Evolutionary conservation across 1,140 invertebrate genomes (phyloP).

Genomic region (Meteorus sp.): DNA sequence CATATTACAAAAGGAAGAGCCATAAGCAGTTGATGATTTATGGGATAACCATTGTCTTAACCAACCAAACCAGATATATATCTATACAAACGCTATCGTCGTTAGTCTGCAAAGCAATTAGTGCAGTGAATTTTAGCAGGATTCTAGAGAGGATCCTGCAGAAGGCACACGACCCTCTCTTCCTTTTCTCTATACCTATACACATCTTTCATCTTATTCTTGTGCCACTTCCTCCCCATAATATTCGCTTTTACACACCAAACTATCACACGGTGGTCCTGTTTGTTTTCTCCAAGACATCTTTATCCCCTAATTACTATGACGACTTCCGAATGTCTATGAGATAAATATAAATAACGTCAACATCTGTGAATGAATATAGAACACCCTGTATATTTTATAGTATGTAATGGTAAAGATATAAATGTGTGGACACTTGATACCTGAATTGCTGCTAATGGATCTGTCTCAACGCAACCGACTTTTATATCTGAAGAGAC

Average conservation of each 20-base stretch:
- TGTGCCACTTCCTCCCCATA: neutral
- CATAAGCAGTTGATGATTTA: constrained; percentile 24
- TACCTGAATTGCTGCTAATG: constrained; percentile 6
- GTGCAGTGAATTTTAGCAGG: constrained; percentile 18
- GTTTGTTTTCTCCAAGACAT: too few species aligned
- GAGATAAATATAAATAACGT: neutral
- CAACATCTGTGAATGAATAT: neutral
- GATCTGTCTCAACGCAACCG: neutral
- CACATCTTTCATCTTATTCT: neutral
- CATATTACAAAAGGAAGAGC: neutral
- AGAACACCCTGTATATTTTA: too few species aligned
- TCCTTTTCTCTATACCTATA: neutral
- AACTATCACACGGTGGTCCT: too few species aligned
- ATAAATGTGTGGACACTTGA: neutral
- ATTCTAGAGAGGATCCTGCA: constrained; percentile 18
- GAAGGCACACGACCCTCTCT: constrained; percentile 15
- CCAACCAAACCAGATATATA: too few species aligned
- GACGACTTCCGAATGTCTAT: neutral
- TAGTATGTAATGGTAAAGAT: neutral
- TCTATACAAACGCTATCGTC: constrained; percentile 24
- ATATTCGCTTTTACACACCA: neutral
- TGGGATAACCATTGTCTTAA: constrained; percentile 29
- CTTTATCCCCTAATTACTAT: neutral
- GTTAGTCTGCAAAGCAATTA: constrained; percentile 33
- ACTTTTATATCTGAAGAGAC: too few species aligned